Conservation (phyloP, 2,113 vertebrate species). For the Pipra filicauda region DNA sequence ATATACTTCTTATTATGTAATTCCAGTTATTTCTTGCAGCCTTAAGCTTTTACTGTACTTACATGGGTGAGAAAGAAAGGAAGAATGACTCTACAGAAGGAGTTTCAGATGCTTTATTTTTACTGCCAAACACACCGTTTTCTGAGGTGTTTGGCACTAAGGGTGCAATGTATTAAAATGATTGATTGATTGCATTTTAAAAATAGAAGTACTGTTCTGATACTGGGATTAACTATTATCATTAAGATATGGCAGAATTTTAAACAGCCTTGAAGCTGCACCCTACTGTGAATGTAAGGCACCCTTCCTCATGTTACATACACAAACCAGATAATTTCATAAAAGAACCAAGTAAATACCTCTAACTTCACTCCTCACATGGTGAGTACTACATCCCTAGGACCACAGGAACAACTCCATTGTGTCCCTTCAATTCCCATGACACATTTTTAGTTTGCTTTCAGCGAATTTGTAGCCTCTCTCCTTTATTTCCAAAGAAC, state of each 20-base stretch:
- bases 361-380: neutral
- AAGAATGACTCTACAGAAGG: neutral
- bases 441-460: neutral
- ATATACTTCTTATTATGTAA: neutral
- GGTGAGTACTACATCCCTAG: neutral
- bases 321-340: neutral
- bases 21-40: neutral
- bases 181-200: slow-evolving; percentile 60
- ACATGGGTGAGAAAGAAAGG: neutral
- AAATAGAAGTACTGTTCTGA: slow-evolving; percentile 52
- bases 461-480: neutral
- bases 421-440: neutral
- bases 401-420: neutral
- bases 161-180: slow-evolving; percentile 13
- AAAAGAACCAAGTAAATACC: neutral
- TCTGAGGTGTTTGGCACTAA: slow-evolving; percentile 40
- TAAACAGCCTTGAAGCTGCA: slow-evolving; percentile 28
- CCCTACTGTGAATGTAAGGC: slow-evolving; percentile 29
- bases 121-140: neutral
- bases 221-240: slow-evolving; percentile 40
- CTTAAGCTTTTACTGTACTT: neutral
- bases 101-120: slow-evolving; percentile 19
- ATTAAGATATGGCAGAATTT: slow-evolving; percentile 49
- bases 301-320: neutral
- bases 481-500: neutral